Conservation (phyloP, 1,140 invertebrate genomes). For the Whitmania pigra region DNA sequence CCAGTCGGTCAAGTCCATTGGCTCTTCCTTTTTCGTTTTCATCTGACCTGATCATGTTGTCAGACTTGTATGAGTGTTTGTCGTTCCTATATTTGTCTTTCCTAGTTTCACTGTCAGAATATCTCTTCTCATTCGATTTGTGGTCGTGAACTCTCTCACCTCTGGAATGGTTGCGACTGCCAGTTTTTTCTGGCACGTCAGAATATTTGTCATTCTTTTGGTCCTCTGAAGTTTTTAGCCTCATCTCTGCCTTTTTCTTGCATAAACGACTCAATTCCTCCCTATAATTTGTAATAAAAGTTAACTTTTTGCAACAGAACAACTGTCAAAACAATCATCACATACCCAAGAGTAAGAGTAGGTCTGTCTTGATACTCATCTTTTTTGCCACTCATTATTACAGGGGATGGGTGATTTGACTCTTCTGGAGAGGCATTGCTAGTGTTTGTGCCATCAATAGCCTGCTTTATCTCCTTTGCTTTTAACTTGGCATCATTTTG, state of each 20-base stretch:
- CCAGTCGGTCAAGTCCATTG: too few species aligned
- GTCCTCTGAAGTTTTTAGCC: too few species aligned
- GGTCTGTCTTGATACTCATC: not conserved
- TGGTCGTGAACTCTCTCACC: too few species aligned
- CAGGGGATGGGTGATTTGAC: not conserved
- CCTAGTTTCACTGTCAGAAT: too few species aligned
- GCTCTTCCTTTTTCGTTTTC: too few species aligned
- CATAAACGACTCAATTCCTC: constrained; percentile 8
- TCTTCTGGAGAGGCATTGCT: constrained; percentile 2
- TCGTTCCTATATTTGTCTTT: too few species aligned
- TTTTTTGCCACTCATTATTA: constrained; percentile 7
- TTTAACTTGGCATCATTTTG: constrained; percentile 64
- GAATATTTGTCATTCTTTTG: too few species aligned
- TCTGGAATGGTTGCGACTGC: too few species aligned
- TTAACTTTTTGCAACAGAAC: not conserved
- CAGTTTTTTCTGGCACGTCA: too few species aligned
- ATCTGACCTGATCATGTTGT: too few species aligned
- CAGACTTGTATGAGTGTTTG: too few species aligned
- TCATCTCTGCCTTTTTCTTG: not conserved
- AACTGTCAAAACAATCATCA: not conserved
- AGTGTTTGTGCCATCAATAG: not conserved
- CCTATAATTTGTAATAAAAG: not conserved
- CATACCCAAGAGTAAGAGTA: constrained; percentile 8
- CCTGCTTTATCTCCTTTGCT: constrained; percentile 37
- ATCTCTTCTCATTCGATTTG: too few species aligned